Evolutionary conservation across 2,113 vertebrate genomes (phyloP), one percentile per base, ranked within the genome.

Genomic region (Labeo catla): DNA sequence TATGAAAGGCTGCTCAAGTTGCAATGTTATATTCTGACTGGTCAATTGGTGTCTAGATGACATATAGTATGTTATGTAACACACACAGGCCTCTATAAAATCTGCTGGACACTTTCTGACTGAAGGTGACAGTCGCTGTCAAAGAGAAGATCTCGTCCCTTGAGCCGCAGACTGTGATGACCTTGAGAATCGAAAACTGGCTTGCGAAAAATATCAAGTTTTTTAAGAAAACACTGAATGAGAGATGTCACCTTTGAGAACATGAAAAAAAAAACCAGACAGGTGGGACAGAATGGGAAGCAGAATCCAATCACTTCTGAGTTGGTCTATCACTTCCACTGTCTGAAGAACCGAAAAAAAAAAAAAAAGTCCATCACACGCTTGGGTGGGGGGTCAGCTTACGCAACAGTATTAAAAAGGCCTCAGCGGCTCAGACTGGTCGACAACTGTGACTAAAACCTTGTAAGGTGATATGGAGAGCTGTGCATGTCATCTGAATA

Each of bases 251-350:
- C 16, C 50, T 84, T 12, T 23, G 36, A 52, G 19, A 16, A 59
- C 28, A 36, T 6, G n/a, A 7, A 2, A 59, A 52, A 74, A 54
- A 45, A 79, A 10, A 19, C 13, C 66, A 78, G 81, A 74, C 28
- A 28, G 28, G 65, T 76, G 43, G 57, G 57, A 50, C 65, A 76
- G 43, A 52, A 84, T 43, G 52, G 45, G 36, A 78, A 78, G n/a
- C 15, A 28, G 82, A 82, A 86, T 79, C 73, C 89, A 90, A 83
- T 73, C 78, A 79, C 45, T 86, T 61, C 50, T 59, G 49, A 88
- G 72, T 74, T 86, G 47, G 63, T 63, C 78, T 78, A 72, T 86
- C 77, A 72, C 52, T 76, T 39, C 36, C 19, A 9, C 34, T 1
- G n/a, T 36, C 72, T 50, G 10, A 70, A n/a, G 39, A 74, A 73